Evolutionary conservation across 2,797 vertebrate species (phyloP), one percentile per base, ranked within the genome.

Genomic region (Darevskia mixta): DNA sequence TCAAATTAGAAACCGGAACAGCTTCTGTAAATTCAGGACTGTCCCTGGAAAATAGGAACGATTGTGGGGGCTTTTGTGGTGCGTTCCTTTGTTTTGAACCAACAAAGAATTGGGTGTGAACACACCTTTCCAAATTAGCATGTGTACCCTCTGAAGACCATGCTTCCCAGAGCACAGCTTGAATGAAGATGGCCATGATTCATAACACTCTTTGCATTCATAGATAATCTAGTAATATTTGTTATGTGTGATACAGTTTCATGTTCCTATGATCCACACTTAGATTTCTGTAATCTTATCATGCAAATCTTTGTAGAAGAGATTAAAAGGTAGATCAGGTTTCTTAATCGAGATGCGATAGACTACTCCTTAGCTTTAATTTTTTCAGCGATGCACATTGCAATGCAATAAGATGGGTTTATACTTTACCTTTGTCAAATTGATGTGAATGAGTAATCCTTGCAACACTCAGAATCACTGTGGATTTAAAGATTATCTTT

Each of bases 231-330:
- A 35, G 67, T 13, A 61, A 1, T 79, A 64, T 76, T 80, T 67
- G 73, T 58, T 35, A 29, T 77, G 18, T 43, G 45, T 72, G 55
- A 78, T 93, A 89, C 32, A 84, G 64, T 86, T 72, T 91, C 82
- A 92, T 76, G 88, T 89, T 89, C 90, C 75, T 91, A 0, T 83
- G 88, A 95, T 93, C 86, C 77, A 90, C 58, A 64, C 73, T 35
- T 86, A 84, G 89, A 94, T 94, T 95, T 92, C 85, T 55, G 81
- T 94, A 95, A 95, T 95, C 95, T 92, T 92, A 85, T 94, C 90
- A 93, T 89, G 86, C 89, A 87, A 95, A 93, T 92, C 88, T 93
- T 84, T 38, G 35, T 88, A 87, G 79, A 86, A 89, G 64, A 92
- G 91, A 94, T 94, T 91, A 95, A 87, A 90, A 93, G 45, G 49